Conservation (phyloP, 2,113 vertebrate species). For the Steatornis caripensis region DNA sequence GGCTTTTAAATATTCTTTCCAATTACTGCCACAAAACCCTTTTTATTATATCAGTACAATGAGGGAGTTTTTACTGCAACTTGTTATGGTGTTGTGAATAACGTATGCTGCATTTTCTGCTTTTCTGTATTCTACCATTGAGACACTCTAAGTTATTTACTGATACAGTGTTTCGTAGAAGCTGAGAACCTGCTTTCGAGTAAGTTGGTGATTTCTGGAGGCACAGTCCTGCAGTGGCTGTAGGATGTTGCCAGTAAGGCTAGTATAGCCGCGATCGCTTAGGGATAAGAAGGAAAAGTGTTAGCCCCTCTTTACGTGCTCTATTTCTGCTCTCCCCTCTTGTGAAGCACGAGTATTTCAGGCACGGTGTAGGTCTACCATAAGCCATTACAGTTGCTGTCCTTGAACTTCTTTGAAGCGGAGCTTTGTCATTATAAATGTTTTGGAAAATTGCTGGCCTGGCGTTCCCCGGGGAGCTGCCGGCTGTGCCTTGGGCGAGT, state of each 20-base stretch:
- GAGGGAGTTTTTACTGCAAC: not conserved
- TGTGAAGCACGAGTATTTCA: not conserved
- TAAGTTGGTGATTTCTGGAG: not conserved
- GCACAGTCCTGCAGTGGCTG: not conserved
- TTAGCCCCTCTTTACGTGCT: not conserved
- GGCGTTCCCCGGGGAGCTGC: not conserved
- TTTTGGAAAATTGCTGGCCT: not conserved
- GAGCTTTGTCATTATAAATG: not conserved
- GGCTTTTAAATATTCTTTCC: constrained; percentile 9
- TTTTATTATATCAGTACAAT: not conserved
- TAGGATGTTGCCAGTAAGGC: not conserved
- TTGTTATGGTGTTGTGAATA: not conserved
- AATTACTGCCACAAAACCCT: not conserved
- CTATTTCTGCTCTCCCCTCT: not conserved
- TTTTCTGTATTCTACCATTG: not conserved
- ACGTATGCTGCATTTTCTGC: not conserved
- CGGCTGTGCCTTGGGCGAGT: fast-evolving
- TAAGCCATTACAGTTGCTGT: not conserved
- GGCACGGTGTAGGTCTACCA: not conserved
- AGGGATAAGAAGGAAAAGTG: not conserved
- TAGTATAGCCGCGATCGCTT: fast-evolving
- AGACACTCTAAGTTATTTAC: not conserved
- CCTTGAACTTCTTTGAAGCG: not conserved
- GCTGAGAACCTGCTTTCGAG: not conserved
- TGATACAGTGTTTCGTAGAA: not conserved